Evolutionary conservation across 2,113 vertebrate species (phyloP), one percentile per base, ranked within the genome.

Genomic region (Cryptomyrus ogoouensis): DNA sequence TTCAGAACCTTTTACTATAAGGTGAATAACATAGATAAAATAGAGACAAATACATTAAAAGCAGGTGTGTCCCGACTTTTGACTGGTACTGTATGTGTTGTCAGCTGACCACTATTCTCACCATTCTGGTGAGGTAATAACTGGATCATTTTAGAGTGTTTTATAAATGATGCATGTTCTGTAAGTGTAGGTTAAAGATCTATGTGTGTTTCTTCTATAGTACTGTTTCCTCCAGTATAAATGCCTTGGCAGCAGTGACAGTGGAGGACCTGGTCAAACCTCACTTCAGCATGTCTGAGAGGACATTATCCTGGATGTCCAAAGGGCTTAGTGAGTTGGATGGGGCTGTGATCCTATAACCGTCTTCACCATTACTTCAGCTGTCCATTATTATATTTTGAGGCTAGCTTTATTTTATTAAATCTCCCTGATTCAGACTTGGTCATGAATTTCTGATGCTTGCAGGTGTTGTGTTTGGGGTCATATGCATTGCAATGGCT

Each of bases 151-250:
- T 66, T n/a, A 13, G 24, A 62, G 27, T 70, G 62, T 31, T 70
- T 66, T n/a, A 66, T n/a, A 13, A 89, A 19, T n/a, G 5, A 50
- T 47, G 44, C 58, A n/a, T 62, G 21, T 62, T 31, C 46, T 74
- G 46, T 83, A 3, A 27, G 3, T 83, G 31, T 83, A 4, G 27
- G 0, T 62, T n/a, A 15, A 84, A 84, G 3, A 35, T 90, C 19
- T 88, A n/a, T 88, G 85, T 84, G 19, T 90, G 19, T 88, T 80
- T 42, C 12, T 27, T 44, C 49, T 90, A 5, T 91, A 98, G 97
- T 93, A 98, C 97, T 4, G 97, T 97, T 88, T 98, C 97, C 6
- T 98, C 97, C 93, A 97, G 97, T 91, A 97, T 98, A 90, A 98
- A 97, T 13, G 96, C 97, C 3, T 92, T 98, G 90, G 94, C 97